Evolutionary conservation across 2,113 vertebrate species (phyloP).

Genomic region (Zosterops pallidus): DNA sequence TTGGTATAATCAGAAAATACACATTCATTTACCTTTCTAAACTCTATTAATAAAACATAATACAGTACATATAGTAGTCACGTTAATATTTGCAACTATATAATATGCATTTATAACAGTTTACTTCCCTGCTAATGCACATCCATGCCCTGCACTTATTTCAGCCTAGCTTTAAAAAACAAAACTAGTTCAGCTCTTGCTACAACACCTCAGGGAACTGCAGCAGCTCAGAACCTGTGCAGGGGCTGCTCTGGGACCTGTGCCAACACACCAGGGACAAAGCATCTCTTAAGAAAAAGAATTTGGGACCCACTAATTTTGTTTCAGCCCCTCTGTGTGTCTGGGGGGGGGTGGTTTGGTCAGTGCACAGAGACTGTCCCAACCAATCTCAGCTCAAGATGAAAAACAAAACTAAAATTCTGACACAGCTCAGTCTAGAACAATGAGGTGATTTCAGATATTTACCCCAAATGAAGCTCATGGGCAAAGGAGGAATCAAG

Average conservation of each 20-base stretch:
- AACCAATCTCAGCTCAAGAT: background rate
- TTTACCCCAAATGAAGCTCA: background rate
- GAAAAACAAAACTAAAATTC: background rate
- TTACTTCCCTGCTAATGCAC: background rate
- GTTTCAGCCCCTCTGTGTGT: background rate
- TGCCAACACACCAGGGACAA: background rate
- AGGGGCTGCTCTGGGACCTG: background rate
- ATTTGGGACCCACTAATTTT: background rate
- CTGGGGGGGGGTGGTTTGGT: background rate
- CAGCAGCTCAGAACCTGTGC: background rate
- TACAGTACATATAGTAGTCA: no score
- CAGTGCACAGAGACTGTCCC: background rate
- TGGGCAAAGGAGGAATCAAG: fast-evolving
- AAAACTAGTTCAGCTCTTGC: background rate
- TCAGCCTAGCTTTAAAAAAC: background rate
- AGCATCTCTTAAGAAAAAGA: background rate
- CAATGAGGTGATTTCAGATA: background rate
- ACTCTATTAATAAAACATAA: no score
- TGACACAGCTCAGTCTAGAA: background rate
- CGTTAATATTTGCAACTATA: no score
- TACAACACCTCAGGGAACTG: background rate
- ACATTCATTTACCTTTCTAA: no score
- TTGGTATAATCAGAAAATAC: no score
- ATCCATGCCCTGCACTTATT: background rate
- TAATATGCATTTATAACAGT: no score